A percentile compares a stretch with the other conserved stretches of the same genome.
phyloP scores from a whole-genome alignment of 2,888 invertebrate species.

The Tetragnatha montana region DNA sequence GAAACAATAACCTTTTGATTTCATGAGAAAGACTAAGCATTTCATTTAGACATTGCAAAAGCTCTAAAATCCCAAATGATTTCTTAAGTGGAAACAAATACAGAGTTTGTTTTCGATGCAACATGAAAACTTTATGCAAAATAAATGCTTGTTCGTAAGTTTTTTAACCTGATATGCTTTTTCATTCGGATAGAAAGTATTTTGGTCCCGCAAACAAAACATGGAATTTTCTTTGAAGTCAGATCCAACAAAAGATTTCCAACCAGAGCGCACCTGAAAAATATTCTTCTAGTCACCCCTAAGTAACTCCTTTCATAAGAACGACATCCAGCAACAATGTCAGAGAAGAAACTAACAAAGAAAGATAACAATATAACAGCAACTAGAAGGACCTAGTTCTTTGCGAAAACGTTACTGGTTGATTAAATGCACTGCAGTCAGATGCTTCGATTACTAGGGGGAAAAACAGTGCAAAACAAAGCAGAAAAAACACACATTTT shows the following conservation, averaged over 20 bases:
- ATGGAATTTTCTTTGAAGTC: background rate
- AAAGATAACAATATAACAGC: background rate
- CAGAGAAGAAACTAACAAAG: background rate
- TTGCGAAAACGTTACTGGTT: background rate
- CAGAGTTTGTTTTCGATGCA: too few species aligned
- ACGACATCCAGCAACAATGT: background rate
- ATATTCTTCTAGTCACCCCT: background rate
- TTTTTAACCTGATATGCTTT: too few species aligned
- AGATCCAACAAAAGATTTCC: background rate
- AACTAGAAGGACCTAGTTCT: background rate
- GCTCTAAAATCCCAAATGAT: too few species aligned
- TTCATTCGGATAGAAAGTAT: too few species aligned
- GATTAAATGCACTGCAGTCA: constrained; percentile 28
- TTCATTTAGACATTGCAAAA: too few species aligned
- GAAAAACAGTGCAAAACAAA: background rate
- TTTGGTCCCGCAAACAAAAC: background rate
- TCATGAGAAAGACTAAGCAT: too few species aligned
- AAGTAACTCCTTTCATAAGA: background rate
- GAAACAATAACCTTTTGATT: too few species aligned
- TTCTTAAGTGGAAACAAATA: too few species aligned
- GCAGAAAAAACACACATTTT: background rate
- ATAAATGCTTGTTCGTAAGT: too few species aligned
- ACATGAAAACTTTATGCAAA: too few species aligned
- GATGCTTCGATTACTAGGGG: constrained; percentile 20
- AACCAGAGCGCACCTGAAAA: background rate